Conservation (phyloP, 37 sponge, comb jelly and placozoan genomes). For the Cliona cf. orientalis region DNA sequence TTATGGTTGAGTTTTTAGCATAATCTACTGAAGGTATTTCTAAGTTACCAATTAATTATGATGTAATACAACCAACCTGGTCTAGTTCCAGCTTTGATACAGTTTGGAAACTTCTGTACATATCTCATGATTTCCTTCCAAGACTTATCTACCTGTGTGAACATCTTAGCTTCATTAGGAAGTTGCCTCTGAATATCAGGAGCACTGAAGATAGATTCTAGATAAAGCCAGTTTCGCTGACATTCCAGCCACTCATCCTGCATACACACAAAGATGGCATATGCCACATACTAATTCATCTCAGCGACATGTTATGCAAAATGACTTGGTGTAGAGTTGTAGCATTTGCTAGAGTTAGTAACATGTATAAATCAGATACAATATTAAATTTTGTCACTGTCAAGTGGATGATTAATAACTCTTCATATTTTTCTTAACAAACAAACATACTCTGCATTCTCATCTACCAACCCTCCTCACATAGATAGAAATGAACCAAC, state of each 20-base stretch:
- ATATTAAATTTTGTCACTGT: not conserved
- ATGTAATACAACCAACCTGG: no score
- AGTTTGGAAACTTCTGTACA: slow-evolving; percentile 84
- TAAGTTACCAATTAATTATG: no score
- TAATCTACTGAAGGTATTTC: no score
- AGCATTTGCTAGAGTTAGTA: not conserved
- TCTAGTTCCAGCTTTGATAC: slow-evolving; percentile 82
- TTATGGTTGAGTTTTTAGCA: no score
- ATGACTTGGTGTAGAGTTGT: not conserved
- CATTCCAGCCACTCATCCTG: slow-evolving; percentile 96
- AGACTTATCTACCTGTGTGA: slow-evolving; percentile 93
- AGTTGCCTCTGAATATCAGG: slow-evolving; percentile 99
- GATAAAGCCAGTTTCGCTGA: slow-evolving; percentile 97
- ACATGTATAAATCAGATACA: not conserved
- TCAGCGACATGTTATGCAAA: not conserved
- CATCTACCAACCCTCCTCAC: no score
- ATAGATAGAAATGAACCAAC: slow-evolving; percentile 37
- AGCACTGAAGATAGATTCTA: slow-evolving; percentile 98
- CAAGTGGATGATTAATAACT: not conserved
- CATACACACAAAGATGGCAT: not conserved
- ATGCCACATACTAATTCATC: not conserved
- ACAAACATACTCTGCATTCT: not conserved
- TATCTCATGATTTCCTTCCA: slow-evolving; percentile 98
- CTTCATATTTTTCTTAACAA: not conserved
- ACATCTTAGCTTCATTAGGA: slow-evolving; percentile 98